Base-by-base conservation (phyloP, 2,113 vertebrate genomes). In the Probosciger aterrimus region DNA sequence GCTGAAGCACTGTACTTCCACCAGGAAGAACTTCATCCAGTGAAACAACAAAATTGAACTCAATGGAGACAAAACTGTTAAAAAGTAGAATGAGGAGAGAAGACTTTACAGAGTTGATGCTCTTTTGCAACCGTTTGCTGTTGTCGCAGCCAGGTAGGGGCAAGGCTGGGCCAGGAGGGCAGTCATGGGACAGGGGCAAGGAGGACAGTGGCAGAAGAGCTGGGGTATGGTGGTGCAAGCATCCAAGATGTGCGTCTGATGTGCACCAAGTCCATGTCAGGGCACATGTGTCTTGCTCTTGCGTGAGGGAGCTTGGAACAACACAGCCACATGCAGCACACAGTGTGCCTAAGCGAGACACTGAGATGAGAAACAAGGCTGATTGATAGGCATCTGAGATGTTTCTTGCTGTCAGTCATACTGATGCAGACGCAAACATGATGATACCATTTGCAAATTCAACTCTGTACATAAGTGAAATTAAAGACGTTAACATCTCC, bases 361-460 rank as follows among this genome's bases (percentile, higher is more conserved):
- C 43, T 2, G 43, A 24, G 44, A 16, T 30, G 47, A 79, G 74
- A 68, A 92, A 31, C 14, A 50, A 41, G n/a, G 76, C 71, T 77
- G 84, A 94, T 46, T 77, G 84, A 94, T 46, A 14, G 1, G 14
- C 65, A 52, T 20, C 70, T 86, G 52, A 16, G 57, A 33, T 60
- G 47, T n/a, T 85, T 68, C 60, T 76, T 0, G 0, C 47, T 64
- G 39, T 39, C 0, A 0, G 47, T 76, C 62, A 25, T 19, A 23
- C 67, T 37, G 74, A 31, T 71, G 62, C 84, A 92, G 62, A 89
- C 1, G 10, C 67, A 91, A 82, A 87, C 18, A 6, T 6, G 25
- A 31, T 63, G 78, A 35, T 90, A 60, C 20, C 79, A 18, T 49
- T 64, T 65, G 64, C 76, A 75, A 91, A 91, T 86, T 75, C 64